Evolutionary conservation across 2,888 invertebrate species (phyloP).

Genomic region (Imbricaverruca yamaguchii): DNA sequence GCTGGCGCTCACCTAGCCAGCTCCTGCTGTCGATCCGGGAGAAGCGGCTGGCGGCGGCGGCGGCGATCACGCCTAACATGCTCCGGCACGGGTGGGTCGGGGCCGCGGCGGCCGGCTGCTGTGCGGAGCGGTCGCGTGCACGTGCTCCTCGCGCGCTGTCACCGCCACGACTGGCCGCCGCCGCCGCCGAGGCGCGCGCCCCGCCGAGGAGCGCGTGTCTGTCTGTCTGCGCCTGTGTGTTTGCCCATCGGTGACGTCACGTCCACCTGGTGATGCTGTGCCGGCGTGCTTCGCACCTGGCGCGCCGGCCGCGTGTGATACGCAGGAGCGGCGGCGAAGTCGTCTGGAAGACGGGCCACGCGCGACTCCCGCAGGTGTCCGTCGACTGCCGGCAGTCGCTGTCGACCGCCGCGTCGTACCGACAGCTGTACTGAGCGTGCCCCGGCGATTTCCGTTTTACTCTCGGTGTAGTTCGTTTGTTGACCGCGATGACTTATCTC

Average conservation of each 20-base stretch:
- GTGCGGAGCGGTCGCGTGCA: not conserved
- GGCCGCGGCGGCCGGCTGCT: not conserved
- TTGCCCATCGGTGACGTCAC: not conserved
- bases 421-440: no score
- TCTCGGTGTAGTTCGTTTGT: no score
- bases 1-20: not conserved
- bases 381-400: no score
- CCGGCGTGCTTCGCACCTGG: not conserved
- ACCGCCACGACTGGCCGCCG: not conserved
- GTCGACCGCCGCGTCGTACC: no score
- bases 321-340: not conserved
- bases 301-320: not conserved
- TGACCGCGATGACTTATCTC: no score
- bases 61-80: conserved; percentile 5
- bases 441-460: no score
- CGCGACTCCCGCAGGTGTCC: no score
- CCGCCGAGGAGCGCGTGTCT: not conserved
- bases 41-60: conserved; percentile 13
- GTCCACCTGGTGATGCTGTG: not conserved
- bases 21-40: not conserved
- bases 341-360: no score
- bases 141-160: not conserved
- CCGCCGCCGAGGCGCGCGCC: not conserved
- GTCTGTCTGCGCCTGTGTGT: not conserved
- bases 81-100: not conserved